Conservation (phyloP, 2,797 vertebrate species). For the Phoeniculus purpureus region DNA sequence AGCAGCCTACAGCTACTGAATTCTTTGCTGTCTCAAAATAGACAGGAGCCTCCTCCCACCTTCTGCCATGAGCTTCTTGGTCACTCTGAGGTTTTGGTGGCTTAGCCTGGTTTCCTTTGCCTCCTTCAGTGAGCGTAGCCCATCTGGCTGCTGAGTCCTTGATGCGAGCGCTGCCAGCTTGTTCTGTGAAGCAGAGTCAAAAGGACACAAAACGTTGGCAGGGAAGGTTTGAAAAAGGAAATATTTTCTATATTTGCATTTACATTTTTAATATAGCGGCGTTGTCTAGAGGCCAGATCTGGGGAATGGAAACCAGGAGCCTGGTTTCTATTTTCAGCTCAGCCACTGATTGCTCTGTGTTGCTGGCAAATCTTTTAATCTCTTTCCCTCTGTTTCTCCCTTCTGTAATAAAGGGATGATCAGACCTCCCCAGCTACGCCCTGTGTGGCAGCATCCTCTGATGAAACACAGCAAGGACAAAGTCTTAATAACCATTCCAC, state of each 20-base stretch:
- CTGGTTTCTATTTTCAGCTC: conserved; percentile 59
- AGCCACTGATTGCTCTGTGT: conserved; percentile 54
- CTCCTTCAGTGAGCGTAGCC: not conserved
- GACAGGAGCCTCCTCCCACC: conserved; percentile 32
- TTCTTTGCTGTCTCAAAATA: conserved; percentile 54
- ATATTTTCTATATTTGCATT: conserved; percentile 46
- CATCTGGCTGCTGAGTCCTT: not conserved
- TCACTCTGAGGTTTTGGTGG: conserved; percentile 42
- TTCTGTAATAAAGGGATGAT: conserved; percentile 54
- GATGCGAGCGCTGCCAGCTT: not conserved
- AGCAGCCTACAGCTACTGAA: conserved; percentile 32
- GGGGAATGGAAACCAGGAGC: conserved; percentile 52
- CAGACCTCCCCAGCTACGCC: conserved; percentile 17
- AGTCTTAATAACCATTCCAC: not conserved
- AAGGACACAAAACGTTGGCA: not conserved
- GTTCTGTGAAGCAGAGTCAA: conserved; percentile 9
- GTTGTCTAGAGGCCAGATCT: conserved; percentile 54
- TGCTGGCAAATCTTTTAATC: conserved; percentile 68
- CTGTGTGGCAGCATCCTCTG: conserved; percentile 15
- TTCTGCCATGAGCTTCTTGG: conserved; percentile 33
- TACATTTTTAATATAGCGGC: conserved; percentile 29
- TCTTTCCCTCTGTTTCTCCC: conserved; percentile 55
- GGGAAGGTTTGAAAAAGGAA: not conserved
- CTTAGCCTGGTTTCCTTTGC: not conserved
- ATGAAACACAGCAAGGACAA: not conserved